Conservation (phyloP, 2,888 invertebrate species). For the Leptogaster cylindrica region DNA sequence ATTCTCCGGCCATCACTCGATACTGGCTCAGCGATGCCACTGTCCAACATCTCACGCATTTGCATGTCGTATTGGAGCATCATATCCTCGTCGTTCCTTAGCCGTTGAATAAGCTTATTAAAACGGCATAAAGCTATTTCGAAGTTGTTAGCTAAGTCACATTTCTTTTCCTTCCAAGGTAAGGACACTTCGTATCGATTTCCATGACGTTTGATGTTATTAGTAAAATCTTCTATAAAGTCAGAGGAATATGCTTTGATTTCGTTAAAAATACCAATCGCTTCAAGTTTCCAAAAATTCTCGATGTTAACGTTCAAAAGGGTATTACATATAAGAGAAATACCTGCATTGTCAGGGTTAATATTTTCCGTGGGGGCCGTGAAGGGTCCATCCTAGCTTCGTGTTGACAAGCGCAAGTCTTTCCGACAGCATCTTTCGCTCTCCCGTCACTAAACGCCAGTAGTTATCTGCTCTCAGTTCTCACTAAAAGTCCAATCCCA, state of each 20-base stretch:
- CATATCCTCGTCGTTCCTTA: neutral
- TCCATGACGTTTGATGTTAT: too few species aligned
- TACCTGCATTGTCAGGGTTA: neutral
- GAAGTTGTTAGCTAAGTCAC: too few species aligned
- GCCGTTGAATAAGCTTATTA: neutral
- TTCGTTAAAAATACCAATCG: neutral
- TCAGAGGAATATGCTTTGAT: neutral
- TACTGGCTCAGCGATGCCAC: neutral
- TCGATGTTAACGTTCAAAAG: neutral
- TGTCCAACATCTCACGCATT: neutral
- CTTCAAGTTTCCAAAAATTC: constrained; percentile 3
- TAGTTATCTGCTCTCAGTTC: constrained; percentile 1
- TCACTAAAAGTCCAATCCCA: constrained; percentile 1
- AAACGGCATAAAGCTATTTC: too few species aligned
- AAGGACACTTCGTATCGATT: too few species aligned
- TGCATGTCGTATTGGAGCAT: neutral
- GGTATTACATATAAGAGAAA: neutral
- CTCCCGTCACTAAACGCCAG: neutral
- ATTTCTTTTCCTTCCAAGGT: too few species aligned
- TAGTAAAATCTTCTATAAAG: too few species aligned
- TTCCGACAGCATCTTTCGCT: neutral
- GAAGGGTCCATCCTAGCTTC: constrained; percentile 1
- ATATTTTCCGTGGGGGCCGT: neutral
- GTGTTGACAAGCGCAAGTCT: neutral
- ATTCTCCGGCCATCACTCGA: neutral